Percentiles rank a stretch among this genome's conserved stretches.
These are phyloP conservation scores for Zaprionus tsacasi DNA, from an alignment of 1,140 invertebrate species.

Conservation along the genomic window DNA sequence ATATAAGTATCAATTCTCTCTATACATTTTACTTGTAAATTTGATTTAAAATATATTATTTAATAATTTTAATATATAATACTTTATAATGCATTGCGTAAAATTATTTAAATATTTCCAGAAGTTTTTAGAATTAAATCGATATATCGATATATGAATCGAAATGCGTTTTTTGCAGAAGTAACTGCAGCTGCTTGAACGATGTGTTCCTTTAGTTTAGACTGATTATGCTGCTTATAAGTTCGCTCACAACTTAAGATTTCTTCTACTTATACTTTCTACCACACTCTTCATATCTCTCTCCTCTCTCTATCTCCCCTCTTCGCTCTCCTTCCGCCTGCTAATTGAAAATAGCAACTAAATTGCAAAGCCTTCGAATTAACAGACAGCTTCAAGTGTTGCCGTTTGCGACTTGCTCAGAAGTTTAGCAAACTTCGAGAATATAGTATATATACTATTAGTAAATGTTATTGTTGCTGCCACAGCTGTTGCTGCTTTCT, in stretches of 20 bases:
- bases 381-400: conserved; percentile 12
- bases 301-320: not conserved
- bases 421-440: conserved; percentile 46
- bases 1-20: too few species aligned
- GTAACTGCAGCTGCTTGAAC: not conserved
- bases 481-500: conserved; percentile 44
- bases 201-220: not conserved
- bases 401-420: conserved; percentile 31
- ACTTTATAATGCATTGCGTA: too few species aligned
- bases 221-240: not conserved
- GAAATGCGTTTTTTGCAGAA: not conserved
- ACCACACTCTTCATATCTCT: not conserved
- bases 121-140: not conserved
- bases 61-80: too few species aligned
- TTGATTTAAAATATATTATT: too few species aligned
- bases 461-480: conserved; percentile 73
- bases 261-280: not conserved
- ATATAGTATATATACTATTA: conserved; percentile 58
- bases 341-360: conserved; percentile 11
- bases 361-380: conserved; percentile 1
- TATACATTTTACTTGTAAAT: too few species aligned
- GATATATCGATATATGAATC: too few species aligned
- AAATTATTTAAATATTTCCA: too few species aligned
- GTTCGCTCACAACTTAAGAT: not conserved
- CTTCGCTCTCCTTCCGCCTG: not conserved